Evolutionary conservation across 2,113 vertebrate species (phyloP).

Genomic region (Hippocampus abdominalis): DNA sequence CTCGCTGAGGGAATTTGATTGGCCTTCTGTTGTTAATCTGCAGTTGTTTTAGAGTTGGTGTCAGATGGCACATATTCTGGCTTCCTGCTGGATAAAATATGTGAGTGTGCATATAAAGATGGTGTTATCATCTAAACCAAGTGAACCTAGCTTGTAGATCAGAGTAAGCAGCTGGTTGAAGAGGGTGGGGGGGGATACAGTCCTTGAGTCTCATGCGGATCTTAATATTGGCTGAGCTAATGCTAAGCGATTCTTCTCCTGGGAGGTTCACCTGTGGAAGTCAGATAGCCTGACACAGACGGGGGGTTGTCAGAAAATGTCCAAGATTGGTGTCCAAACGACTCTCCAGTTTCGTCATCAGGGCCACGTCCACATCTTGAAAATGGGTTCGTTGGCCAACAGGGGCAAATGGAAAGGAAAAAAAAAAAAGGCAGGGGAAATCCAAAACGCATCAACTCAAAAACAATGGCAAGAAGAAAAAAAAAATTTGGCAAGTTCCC

Average conservation of each 20-base stretch:
- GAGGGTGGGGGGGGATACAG: not conserved
- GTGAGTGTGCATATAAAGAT: slow-evolving; percentile 47
- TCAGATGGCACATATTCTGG: slow-evolving; percentile 53
- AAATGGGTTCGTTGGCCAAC: too few species aligned
- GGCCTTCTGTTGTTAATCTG: slow-evolving; percentile 61
- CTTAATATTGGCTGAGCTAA: not conserved
- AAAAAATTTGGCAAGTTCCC: too few species aligned
- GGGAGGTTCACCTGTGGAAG: not conserved
- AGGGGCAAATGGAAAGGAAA: too few species aligned
- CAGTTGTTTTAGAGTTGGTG: slow-evolving; percentile 55
- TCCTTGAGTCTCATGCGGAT: not conserved
- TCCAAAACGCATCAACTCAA: too few species aligned
- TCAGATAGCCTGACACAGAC: not conserved
- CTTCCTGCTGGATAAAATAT: slow-evolving; percentile 55
- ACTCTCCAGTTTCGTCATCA: too few species aligned
- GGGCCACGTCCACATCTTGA: too few species aligned
- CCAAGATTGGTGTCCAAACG: not conserved
- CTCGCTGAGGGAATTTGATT: slow-evolving; percentile 45
- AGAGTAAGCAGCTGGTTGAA: slow-evolving; percentile 51
- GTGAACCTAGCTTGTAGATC: slow-evolving; percentile 50
- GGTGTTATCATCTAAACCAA: slow-evolving; percentile 46
- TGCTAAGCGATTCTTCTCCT: not conserved
- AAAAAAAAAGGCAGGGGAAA: too few species aligned
- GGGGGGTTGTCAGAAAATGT: not conserved
- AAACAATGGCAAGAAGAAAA: too few species aligned